phyloP scores from a whole-genome alignment of 2,888 invertebrate genomes.

The Diabrotica balteata region DNA sequence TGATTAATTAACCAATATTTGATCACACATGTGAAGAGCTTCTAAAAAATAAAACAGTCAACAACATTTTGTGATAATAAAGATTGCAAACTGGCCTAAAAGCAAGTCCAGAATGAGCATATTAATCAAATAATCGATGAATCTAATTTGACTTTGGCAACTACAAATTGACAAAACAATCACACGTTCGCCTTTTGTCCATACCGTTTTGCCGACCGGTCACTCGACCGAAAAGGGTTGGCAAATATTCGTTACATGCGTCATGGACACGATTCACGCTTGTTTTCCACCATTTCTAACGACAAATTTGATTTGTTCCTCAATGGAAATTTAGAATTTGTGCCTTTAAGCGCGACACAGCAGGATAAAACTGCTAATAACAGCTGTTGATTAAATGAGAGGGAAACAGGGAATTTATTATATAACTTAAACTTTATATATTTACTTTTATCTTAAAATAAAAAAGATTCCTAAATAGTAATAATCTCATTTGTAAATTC shows the following conservation, averaged over 20 bases:
- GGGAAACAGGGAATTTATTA: too few species aligned
- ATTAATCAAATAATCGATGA: conserved; percentile 58
- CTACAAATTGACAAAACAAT: conserved; percentile 59
- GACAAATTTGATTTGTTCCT: conserved; percentile 34
- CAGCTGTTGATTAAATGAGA: too few species aligned
- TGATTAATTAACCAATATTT: too few species aligned
- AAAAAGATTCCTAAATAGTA: too few species aligned
- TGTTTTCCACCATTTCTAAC: conserved; percentile 43
- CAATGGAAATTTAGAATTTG: conserved; percentile 21
- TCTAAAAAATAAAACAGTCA: too few species aligned
- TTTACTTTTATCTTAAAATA: too few species aligned
- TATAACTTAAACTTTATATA: too few species aligned
- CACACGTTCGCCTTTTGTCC: conserved; percentile 54
- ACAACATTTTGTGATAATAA: neutral
- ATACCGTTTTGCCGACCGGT: conserved; percentile 31
- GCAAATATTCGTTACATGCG: conserved; percentile 54
- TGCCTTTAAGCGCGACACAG: neutral
- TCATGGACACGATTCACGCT: conserved; percentile 51
- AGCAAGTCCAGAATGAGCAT: conserved; percentile 28
- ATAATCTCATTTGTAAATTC: too few species aligned
- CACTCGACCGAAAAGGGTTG: conserved; percentile 53
- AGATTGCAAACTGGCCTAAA: conserved; percentile 1
- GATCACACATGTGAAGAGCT: too few species aligned
- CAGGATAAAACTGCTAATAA: too few species aligned
- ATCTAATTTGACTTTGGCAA: conserved; percentile 57